Evolutionary conservation across 2,797 vertebrate genomes (phyloP).

Genomic region (Manis pentadactyla): DNA sequence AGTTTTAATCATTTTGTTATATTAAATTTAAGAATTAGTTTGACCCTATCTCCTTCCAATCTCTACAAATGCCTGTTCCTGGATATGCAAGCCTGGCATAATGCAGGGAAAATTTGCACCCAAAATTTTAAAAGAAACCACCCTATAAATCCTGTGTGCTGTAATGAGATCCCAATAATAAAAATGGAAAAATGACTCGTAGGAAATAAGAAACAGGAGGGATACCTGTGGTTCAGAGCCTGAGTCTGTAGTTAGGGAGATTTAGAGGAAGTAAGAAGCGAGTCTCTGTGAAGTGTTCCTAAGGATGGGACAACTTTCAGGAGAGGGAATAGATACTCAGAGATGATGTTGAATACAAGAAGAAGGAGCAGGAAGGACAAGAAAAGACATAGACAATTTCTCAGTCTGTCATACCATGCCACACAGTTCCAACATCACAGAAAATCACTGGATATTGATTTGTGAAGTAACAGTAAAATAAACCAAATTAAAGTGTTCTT

Average conservation of each 20-base stretch:
- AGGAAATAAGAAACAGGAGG: not conserved
- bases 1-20: conserved; percentile 11
- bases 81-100: not conserved
- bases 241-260: not conserved
- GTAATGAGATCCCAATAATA: not conserved
- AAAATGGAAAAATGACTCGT: not conserved
- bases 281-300: not conserved
- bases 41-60: not conserved
- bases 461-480: not conserved
- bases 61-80: not conserved
- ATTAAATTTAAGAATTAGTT: conserved; percentile 10
- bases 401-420: not conserved
- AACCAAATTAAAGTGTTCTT: not conserved
- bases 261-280: not conserved
- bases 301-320: not conserved
- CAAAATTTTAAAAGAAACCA: not conserved
- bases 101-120: not conserved
- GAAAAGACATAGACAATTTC: not conserved
- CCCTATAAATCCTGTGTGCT: not conserved
- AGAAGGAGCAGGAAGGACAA: not conserved
- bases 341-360: not conserved
- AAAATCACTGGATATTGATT: not conserved
- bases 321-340: not conserved
- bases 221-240: not conserved
- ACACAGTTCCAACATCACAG: not conserved